These are phyloP conservation scores for Spodoptera picta DNA, from an alignment of 2,888 invertebrate genomes.

Conservation along the genomic window DNA sequence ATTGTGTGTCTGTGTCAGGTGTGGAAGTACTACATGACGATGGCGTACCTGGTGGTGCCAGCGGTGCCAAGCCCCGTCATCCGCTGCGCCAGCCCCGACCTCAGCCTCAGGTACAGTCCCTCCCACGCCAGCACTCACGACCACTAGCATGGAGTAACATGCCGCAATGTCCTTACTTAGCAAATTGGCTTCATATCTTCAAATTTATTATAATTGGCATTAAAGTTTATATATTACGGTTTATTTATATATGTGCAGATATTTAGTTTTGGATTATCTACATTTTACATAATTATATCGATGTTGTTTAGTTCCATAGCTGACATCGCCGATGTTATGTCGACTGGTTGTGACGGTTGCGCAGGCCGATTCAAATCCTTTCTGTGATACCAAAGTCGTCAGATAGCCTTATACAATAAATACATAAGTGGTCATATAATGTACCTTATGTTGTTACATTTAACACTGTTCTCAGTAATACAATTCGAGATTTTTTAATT, in stretches of 20 bases:
- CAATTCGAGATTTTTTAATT: too few relatives aligned
- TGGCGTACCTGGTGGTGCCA: slow-evolving; percentile 98
- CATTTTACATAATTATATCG: slow-evolving; percentile 31
- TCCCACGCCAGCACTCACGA: not conserved
- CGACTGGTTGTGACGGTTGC: not conserved
- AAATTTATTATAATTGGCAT: slow-evolving; percentile 53
- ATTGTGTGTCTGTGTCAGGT: slow-evolving; percentile 78
- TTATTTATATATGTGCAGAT: slow-evolving; percentile 51
- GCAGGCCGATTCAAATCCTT: slow-evolving; percentile 26
- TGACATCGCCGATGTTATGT: slow-evolving; percentile 35
- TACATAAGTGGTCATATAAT: too few relatives aligned
- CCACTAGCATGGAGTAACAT: slow-evolving; percentile 6
- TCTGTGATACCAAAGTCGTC: not conserved
- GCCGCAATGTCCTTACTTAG: slow-evolving; percentile 32
- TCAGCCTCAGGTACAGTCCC: slow-evolving; percentile 93
- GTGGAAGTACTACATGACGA: slow-evolving; percentile 99
- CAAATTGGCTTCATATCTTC: slow-evolving; percentile 52
- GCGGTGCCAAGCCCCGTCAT: slow-evolving; percentile 95
- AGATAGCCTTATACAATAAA: too few relatives aligned
- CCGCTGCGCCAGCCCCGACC: slow-evolving; percentile 97
- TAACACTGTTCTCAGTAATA: too few relatives aligned
- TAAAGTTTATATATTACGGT: slow-evolving; percentile 40
- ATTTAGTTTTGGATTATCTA: slow-evolving; percentile 43
- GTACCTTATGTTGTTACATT: too few relatives aligned
- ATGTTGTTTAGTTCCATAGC: slow-evolving; percentile 45